phyloP scores from a whole-genome alignment of 2,113 vertebrate genomes.

The Nothocercus nigrocapillus region DNA sequence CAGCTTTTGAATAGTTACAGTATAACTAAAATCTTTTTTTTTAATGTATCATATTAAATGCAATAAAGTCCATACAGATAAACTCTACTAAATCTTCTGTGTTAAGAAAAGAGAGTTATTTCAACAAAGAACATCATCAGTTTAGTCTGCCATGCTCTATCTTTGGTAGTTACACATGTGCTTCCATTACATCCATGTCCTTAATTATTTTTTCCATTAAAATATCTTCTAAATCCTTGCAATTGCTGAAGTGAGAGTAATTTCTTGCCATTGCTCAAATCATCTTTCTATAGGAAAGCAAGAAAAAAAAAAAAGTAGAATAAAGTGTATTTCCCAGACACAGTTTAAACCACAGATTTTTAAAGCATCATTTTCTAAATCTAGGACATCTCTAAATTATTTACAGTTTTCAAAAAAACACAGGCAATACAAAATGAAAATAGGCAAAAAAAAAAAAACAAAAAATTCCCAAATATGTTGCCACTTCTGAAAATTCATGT shows the following conservation, averaged over 20 bases:
- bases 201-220: not conserved
- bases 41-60: not conserved
- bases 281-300: not conserved
- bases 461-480: not conserved
- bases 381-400: conserved; percentile 60
- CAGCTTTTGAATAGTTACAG: not conserved
- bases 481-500: not conserved
- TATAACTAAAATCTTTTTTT: not conserved
- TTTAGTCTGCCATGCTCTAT: not conserved
- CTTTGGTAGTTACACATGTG: not conserved
- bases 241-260: not conserved
- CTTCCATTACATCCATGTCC: not conserved
- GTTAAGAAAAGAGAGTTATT: not conserved
- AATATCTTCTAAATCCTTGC: not conserved
- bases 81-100: not conserved
- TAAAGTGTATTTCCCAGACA: not conserved
- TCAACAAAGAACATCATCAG: not conserved
- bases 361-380: conserved; percentile 31
- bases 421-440: conserved; percentile 15
- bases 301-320: not conserved
- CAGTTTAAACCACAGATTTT: conserved; percentile 39
- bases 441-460: conserved; percentile 18
- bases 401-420: conserved; percentile 48
- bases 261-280: not conserved
- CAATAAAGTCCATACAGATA: not conserved